Evolutionary conservation across 2,797 vertebrate species (phyloP), one percentile per base, ranked within the genome.

Genomic region (Poecilia velifera): DNA sequence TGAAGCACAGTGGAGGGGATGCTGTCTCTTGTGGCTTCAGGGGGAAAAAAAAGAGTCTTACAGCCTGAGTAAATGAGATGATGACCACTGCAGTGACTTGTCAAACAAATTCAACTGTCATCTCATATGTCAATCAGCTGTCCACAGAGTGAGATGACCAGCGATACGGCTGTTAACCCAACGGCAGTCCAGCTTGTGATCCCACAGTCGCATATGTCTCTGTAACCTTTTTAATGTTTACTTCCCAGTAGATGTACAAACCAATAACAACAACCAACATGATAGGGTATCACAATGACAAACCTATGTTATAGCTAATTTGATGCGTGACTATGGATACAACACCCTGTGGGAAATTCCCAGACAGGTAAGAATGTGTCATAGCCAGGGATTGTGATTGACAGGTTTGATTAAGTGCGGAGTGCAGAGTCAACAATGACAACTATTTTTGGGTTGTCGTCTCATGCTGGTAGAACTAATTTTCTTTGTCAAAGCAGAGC

Each of bases 81-180:
- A 95, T 95, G 93, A 95, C 91, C 88, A 84, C 86, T 85, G 88
- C 90, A 91, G 93, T 93, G 91, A 93, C 90, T 91, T 68, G 81
- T 91, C 91, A 93, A 91, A 87, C 84, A 86, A 91, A 87, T 91
- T 89, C 86, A 87, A 92, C 93, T 87, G 76, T 80, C 85, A 90
- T 91, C 87, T 87, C 87, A 82, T 72, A 77, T 90, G 92, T 93
- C 93, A 95, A 92, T 95, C 95, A 94, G 64, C 39, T 41, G 86
- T 89, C 88, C 87, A 83, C 86, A 72, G 80, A 85, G 85, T 82
- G 89, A 87, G 92, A 77, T 87, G 90, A 90, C 90, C 91, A 90
- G 86, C 83, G 79, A 8, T 28, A 16, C 13, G 41, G 41, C 68
- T 45, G 41, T 13, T n/a, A 82, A 72, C 73, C 68, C 47, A 78